A percentile compares a stretch with the other conserved stretches of the same genome.
phyloP scores from a whole-genome alignment of 2,113 vertebrate genomes.

The Dipodomys ordii region DNA sequence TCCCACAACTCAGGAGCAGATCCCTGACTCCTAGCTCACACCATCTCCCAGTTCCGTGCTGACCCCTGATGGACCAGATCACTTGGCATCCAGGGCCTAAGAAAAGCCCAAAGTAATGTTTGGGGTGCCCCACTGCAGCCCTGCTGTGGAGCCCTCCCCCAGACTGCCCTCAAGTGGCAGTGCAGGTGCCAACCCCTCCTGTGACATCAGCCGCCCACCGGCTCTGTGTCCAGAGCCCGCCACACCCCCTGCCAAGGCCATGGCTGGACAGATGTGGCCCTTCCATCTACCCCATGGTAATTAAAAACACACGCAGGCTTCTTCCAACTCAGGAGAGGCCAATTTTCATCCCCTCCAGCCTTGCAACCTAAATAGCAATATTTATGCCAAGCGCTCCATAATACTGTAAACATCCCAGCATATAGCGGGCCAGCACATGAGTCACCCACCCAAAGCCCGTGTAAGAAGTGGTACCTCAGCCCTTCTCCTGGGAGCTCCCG shows the following conservation, averaged over 20 bases:
- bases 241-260: background rate
- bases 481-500: constrained; percentile 58
- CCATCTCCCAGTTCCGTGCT: background rate
- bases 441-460: constrained; percentile 81
- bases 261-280: constrained; percentile 63
- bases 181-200: background rate
- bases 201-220: background rate
- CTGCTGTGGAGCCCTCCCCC: background rate
- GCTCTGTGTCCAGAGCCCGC: constrained; percentile 23
- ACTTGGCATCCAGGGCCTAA: background rate
- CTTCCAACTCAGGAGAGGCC: constrained; percentile 70
- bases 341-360: constrained; percentile 81
- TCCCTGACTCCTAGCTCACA: background rate
- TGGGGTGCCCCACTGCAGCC: background rate
- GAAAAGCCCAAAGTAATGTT: background rate
- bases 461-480: constrained; percentile 81
- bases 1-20: background rate
- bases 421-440: constrained; percentile 79
- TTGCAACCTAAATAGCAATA: constrained; percentile 81
- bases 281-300: constrained; percentile 64
- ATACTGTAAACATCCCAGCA: constrained; percentile 82
- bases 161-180: constrained; percentile 38
- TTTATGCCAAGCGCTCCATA: constrained; percentile 83
- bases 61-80: background rate
- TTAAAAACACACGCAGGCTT: constrained; percentile 80